Base-by-base conservation (phyloP, 2,113 vertebrate genomes). In the Elgaria multicarinata region DNA sequence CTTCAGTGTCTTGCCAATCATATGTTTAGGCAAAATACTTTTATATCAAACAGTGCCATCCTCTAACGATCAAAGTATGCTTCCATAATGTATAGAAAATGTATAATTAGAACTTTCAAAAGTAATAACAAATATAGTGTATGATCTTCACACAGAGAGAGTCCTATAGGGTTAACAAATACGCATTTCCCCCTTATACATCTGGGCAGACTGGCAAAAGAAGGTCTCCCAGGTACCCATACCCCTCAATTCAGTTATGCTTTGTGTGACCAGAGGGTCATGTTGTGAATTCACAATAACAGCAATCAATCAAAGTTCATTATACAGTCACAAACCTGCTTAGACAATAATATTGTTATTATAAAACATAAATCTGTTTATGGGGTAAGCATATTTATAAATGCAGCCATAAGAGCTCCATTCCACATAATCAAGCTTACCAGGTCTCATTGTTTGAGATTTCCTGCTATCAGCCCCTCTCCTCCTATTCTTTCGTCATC, bases 381-480 rank as follows among this genome's bases (percentile, higher is more conserved):
- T 74, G 36, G n/a, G 16, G 18, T 74, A 74, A 42, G 72, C n/a
- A 72, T 72, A 42, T 7, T 58, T 22, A 58, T 55, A 20, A 62
- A 16, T 62, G 58, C 58, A 62, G 58, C 20, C 58, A 62, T 20
- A 62, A 62, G 58, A 22, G 58, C 20, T 20, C 58, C 18, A 62
- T 62, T 53, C 50, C n/a, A 82, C 26, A n/a, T 28, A 58, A 81
- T 62, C 26, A 44, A 42, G 39, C 55, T 76, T 46, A 44, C 55
- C 39, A 87, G 46, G 16, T 18, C 39, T 87, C 62, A 86, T 44
- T 75, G 55, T 78, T 36, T 81, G 71, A 36, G 20, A 12, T 87
- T 93, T 89, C 74, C 72, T 64, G 88, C 85, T 91, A 93, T 53
- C n/a, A 77, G 13, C 66, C 87, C n/a, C 85, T 75, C 14, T 84